These are phyloP conservation scores for Psylliodes chrysocephalus DNA, from an alignment of 2,888 invertebrate genomes.

Conservation along the genomic window DNA sequence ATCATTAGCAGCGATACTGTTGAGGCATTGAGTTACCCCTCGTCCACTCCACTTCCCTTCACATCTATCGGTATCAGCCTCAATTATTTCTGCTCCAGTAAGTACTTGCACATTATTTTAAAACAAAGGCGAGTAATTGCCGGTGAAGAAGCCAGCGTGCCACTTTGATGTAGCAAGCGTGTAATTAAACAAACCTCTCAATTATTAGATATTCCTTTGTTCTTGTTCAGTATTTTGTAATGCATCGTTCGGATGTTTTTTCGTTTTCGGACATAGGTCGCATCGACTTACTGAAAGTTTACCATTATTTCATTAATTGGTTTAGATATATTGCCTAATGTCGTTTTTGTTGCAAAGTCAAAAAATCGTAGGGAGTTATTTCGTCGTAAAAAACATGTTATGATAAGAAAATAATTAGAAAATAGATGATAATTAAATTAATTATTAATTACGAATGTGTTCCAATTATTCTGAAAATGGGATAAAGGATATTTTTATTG, in stretches of 20 bases:
- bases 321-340: background rate
- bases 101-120: slow-evolving; percentile 12
- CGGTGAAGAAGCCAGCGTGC: slow-evolving; percentile 9
- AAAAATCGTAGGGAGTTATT: too few relatives aligned
- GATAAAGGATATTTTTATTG: too few relatives aligned
- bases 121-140: slow-evolving; percentile 17
- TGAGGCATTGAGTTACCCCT: background rate
- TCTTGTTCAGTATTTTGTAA: slow-evolving; percentile 13
- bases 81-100: slow-evolving; percentile 18
- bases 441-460: too few relatives aligned
- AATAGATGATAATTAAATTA: too few relatives aligned
- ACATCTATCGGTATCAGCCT: background rate
- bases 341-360: too few relatives aligned
- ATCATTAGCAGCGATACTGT: too few relatives aligned
- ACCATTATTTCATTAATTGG: slow-evolving; percentile 4
- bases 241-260: slow-evolving; percentile 3
- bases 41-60: background rate
- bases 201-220: slow-evolving; percentile 19
- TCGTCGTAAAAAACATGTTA: too few relatives aligned
- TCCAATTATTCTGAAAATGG: too few relatives aligned
- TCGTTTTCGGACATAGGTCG: background rate
- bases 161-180: slow-evolving; percentile 9
- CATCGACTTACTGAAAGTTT: slow-evolving; percentile 10
- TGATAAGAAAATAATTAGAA: too few relatives aligned
- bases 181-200: slow-evolving; percentile 20